Evolutionary conservation across 2,888 invertebrate species (phyloP).

Genomic region (Nomada fabriciana): DNA sequence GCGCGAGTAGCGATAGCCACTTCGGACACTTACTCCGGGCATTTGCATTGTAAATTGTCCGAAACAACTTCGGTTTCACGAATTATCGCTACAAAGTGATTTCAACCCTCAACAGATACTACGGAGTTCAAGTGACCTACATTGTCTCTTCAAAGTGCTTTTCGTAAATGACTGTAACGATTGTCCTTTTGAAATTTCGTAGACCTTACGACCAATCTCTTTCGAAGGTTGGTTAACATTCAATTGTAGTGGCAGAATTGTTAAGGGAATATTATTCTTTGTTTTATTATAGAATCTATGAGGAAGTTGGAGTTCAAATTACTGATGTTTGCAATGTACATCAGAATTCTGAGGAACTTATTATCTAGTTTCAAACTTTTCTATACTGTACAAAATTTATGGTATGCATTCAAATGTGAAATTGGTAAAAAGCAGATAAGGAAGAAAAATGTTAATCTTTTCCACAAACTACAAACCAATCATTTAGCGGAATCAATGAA

Average conservation of each 20-base stretch:
- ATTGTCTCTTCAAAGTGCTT: conserved; percentile 6
- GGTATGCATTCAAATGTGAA: no score
- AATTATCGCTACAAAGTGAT: conserved; percentile 34
- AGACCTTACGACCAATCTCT: neutral
- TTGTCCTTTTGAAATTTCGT: neutral
- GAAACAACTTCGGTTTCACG: conserved; percentile 28
- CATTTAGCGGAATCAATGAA: no score
- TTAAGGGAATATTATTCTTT: neutral
- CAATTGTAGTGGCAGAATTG: neutral
- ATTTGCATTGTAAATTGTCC: conserved; percentile 30
- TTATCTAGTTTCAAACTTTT: no score
- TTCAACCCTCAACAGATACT: conserved; percentile 8
- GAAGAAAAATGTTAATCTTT: no score
- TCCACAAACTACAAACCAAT: no score
- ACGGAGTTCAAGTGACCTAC: conserved; percentile 13
- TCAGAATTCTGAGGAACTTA: no score
- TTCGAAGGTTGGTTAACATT: neutral
- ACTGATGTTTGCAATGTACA: no score
- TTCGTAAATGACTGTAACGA: conserved; percentile 13
- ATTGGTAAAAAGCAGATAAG: no score
- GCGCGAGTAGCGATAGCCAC: neutral
- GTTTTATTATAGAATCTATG: no score
- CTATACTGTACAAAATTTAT: no score
- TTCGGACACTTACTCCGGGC: neutral
- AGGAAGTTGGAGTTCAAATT: no score